Percentiles rank a stretch among this genome's conserved stretches.
Conservation (phyloP, 1,140 invertebrate species). For the Heliconius hewitsoni region DNA sequence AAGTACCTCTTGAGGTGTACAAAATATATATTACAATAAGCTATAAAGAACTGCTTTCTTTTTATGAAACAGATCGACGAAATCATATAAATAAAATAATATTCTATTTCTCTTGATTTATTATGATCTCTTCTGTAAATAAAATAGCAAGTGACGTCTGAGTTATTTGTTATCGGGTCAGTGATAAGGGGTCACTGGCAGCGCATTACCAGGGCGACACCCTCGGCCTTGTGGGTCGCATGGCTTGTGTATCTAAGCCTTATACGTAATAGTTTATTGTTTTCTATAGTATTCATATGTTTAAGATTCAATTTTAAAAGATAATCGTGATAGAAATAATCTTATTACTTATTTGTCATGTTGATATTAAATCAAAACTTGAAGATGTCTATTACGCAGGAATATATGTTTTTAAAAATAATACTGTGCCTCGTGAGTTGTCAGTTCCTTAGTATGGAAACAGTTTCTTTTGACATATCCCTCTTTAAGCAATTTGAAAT, state of each 20-base stretch:
- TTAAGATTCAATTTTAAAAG: background rate
- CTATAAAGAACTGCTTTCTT: too few species aligned
- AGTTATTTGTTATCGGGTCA: slow-evolving; percentile 3
- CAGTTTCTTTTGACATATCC: too few species aligned
- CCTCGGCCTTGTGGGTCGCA: slow-evolving; percentile 21
- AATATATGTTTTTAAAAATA: too few species aligned
- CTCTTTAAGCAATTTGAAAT: too few species aligned
- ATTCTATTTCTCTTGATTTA: background rate
- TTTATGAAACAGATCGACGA: too few species aligned
- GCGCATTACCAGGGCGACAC: slow-evolving; percentile 23
- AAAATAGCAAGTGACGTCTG: background rate
- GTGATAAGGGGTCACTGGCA: slow-evolving; percentile 24
- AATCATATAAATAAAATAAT: background rate
- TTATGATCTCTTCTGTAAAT: background rate
- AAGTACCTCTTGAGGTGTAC: too few species aligned
- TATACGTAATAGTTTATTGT: background rate
- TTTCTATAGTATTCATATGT: background rate
- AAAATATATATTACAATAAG: background rate
- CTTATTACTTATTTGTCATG: too few species aligned
- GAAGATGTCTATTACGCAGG: too few species aligned
- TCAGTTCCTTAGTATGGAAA: too few species aligned
- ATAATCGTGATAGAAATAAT: background rate
- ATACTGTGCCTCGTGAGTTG: too few species aligned
- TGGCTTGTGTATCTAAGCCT: background rate
- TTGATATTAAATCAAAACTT: too few species aligned